phyloP scores from a whole-genome alignment of 2,797 vertebrate genomes.

The Leptoclinus maculatus region DNA sequence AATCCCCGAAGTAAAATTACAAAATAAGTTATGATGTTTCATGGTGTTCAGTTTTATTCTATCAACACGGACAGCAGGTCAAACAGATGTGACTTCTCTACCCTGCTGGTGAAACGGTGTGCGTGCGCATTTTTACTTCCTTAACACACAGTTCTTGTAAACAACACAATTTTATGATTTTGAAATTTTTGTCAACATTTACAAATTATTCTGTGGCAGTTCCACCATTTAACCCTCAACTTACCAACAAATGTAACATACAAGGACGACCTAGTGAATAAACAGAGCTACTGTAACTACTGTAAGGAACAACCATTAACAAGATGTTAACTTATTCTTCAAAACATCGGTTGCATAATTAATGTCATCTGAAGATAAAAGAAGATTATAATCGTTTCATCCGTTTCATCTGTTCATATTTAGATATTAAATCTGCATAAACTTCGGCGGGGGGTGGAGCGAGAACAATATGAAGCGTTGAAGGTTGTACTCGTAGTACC shows the following conservation, averaged over 20 bases:
- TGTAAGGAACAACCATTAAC: too few species aligned
- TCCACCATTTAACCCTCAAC: not conserved
- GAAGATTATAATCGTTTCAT: too few species aligned
- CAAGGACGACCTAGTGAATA: too few species aligned
- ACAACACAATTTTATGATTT: not conserved
- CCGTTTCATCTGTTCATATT: too few species aligned
- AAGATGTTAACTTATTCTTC: too few species aligned
- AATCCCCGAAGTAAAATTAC: not conserved
- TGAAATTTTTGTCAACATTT: not conserved
- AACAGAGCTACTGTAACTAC: too few species aligned
- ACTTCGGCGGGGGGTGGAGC: too few species aligned
- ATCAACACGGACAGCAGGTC: not conserved
- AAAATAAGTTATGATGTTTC: not conserved
- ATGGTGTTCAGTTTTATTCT: not conserved
- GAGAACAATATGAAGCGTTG: not conserved
- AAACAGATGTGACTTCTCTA: not conserved
- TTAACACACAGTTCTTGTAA: too few species aligned
- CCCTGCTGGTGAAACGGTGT: not conserved
- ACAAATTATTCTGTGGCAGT: not conserved
- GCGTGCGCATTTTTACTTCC: too few species aligned
- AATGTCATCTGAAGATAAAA: not conserved
- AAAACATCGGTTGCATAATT: not conserved
- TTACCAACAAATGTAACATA: too few species aligned
- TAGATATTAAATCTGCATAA: too few species aligned
- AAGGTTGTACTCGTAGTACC: not conserved